Percentiles rank a stretch among this genome's conserved stretches.
Evolutionary conservation across 1,140 invertebrate species (phyloP).

Genomic region (Whitmania pigra): DNA sequence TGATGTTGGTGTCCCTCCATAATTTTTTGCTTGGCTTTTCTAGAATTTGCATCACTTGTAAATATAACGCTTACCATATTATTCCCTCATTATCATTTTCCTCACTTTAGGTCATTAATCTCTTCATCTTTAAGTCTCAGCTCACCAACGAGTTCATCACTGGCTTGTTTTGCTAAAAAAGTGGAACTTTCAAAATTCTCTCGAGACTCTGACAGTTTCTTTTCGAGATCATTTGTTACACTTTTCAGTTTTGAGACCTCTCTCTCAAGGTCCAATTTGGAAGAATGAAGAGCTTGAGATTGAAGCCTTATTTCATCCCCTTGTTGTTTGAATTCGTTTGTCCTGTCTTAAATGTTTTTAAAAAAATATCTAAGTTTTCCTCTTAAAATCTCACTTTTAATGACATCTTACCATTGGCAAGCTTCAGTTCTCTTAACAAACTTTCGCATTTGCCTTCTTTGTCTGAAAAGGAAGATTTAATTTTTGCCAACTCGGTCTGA

Average conservation of each 20-base stretch:
- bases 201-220: neutral
- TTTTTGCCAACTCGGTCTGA: no score
- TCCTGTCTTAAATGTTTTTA: neutral
- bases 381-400: no score
- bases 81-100: neutral
- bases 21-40: neutral
- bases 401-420: no score
- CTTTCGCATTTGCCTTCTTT: no score
- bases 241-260: neutral
- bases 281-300: neutral
- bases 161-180: neutral
- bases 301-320: neutral
- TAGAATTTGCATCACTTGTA: constrained; percentile 1
- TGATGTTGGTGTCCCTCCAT: neutral
- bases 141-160: neutral
- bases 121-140: constrained; percentile 9
- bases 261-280: neutral
- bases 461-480: no score
- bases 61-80: neutral
- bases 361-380: no score
- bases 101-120: neutral
- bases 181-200: neutral
- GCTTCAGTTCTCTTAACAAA: no score
- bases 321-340: neutral
- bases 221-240: neutral